Base-by-base conservation (phyloP, 2,888 invertebrate genomes). In the Nomada fabriciana region DNA sequence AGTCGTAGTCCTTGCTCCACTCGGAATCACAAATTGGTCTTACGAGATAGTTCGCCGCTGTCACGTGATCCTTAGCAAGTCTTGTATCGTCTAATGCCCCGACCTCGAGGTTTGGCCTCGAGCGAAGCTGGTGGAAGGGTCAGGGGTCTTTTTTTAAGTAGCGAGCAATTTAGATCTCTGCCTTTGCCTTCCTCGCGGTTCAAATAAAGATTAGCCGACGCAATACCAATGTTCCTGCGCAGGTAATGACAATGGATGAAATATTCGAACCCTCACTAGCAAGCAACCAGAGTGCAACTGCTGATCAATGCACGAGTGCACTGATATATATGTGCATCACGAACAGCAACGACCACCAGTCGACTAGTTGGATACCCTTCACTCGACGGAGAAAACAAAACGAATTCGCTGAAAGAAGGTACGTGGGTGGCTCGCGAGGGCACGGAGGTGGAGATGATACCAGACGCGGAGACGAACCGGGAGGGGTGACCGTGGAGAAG, bases 311-410 rank as follows among this genome's bases (percentile, higher is more conserved):
- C 63, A 50, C 52, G 67, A 53, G 64, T 59, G 72, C 82, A 71
- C 75, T 74, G 81, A 77, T 85, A 80, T 25, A 25, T 4, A 25
- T 11, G 36, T 36, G 36, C 75, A 78, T 65, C 68, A 47, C 36
- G 73, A 74, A 64, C 64, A 61, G 76, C 65, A 65, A 77, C 79
- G 76, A 76, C 74, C 76, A 70, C 69, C 75, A 83, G 78, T 71
- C 84, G 74, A 83, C 78, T 88, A 86, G 86, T 81, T 84, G 84
- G 87, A 86, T 90, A 89, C 87, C 88, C 88, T 84, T 85, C 85
- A 84, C 84, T 85, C 84, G 84, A 53, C 82, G 71, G 80, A 80
- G 86, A 83, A 91, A 91, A 92, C 89, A 90, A 91, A 88, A 90
- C 86, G 86, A 89, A 78, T 87, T 74, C 60, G 79, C 23, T 84